Evolutionary conservation across 2,888 invertebrate species (phyloP), one percentile per base, ranked within the genome.

Genomic region (Torymus aiolomorphi): DNA sequence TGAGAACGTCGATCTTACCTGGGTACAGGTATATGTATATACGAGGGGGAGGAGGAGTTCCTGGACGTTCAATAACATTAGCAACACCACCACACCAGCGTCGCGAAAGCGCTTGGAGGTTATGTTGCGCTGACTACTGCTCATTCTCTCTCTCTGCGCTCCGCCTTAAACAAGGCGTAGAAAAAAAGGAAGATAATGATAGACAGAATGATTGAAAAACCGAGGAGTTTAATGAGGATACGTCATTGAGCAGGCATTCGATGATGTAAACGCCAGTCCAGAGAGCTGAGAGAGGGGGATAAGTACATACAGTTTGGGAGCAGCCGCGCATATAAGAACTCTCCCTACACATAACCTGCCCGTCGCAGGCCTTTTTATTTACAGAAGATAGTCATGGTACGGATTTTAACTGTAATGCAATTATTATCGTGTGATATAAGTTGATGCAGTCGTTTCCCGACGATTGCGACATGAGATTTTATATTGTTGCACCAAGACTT

Each of bases 381-480:
- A 78, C 57, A 78, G n/a, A 71, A 61, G 24, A 61, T 16, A 74
- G n/a, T 20, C 67, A 65, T 62, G 57, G 71, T 67, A 71, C 76
- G 78, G 78, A 76, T 78, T 76, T 74, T 72, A 59, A 42, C 8
- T 8, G 14, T 76, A 52, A 59, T 52, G 54, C 16, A 31, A 63
- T 57, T 63, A 18, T 66, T 59, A 59, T 8, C 42, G 42, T 57
- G 65, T 81, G 79, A 78, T 78, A 69, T 74, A 76, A 79, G 65
- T 57, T 70, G n/a, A 56, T 18, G 70, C 73, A 76, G 78, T 78
- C 71, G 42, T 72, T 65, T 2, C 65, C 66, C 42, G 42, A 73
- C 79, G 79, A 72, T 81, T 79, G 81, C 76, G 79, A 82, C 70
- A 79, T 82, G 81, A 82, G 49, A 79, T 76, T 78, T 78, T 78